Evolutionary conservation across 2,113 vertebrate species (phyloP), one percentile per base, ranked within the genome.

Genomic region (Eidolon helvum): DNA sequence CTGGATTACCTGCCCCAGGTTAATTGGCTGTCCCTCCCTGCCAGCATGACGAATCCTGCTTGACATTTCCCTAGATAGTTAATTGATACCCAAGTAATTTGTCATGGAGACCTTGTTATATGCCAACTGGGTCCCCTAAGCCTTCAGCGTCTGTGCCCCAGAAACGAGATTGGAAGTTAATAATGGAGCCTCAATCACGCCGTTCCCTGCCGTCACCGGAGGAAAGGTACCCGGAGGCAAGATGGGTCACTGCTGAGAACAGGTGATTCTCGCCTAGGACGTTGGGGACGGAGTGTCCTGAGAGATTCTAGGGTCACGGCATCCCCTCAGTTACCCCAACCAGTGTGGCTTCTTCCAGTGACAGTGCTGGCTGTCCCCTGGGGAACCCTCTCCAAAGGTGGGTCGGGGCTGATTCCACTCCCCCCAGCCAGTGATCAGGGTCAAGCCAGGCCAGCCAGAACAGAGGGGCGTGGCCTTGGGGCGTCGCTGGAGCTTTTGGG

Each of bases 81-180:
- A 95, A 97, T 82, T 97, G 97, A 96, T 96, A 90, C 92, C 96
- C 93, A 92, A 96, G 97, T 94, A 96, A 96, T 97, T 97, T 96
- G 95, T 97, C 98, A 97, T 45, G 61, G 96, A 96, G 95, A 95
- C 97, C 97, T 97, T 65, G 66, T 95, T 97, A 97, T 92, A 94
- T 96, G 95, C 92, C 97, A 96, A 90, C 94, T 91, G 92, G 97
- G 96, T 97, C 97, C 97, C 94, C 95, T 96, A 97, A 87, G 97
- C 97, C 0, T 48, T 82, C 82, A 84, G 97, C 61, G 50, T 95
- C 97, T 97, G 96, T 95, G 97, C 94, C 97, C 97, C 95, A 96
- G 94, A 98, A 97, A 97, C 61, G 77, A 97, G 97, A 95, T 28
- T 88, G 95, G 97, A 90, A 92, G 92, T 96, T 96, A 95, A 96